phyloP scores from a whole-genome alignment of 2,888 invertebrate genomes.

The Kryphioiulus occultus region DNA sequence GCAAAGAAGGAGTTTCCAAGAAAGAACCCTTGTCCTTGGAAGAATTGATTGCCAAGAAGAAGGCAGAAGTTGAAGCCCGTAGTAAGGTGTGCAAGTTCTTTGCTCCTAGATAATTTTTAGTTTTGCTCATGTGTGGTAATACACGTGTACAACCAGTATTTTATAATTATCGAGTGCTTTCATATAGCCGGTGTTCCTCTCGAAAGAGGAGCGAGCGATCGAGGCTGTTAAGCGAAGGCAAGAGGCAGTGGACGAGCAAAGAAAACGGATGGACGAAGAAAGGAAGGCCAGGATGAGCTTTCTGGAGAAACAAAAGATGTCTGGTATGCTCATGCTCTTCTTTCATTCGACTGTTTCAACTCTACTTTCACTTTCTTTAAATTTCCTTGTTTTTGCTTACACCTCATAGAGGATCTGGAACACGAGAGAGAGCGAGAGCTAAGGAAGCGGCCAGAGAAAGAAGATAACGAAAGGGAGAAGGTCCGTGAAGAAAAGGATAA shows the following conservation, averaged over 20 bases:
- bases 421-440: slow-evolving; percentile 51
- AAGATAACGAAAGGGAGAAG: slow-evolving; percentile 57
- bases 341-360: background rate
- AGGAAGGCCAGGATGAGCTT: slow-evolving; percentile 70
- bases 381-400: slow-evolving; percentile 21
- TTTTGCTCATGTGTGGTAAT: background rate
- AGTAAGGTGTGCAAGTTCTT: slow-evolving; percentile 72
- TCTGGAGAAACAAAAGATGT: slow-evolving; percentile 62
- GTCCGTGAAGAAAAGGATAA: slow-evolving; percentile 74
- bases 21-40: slow-evolving; percentile 92
- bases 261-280: slow-evolving; percentile 75
- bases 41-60: slow-evolving; percentile 93
- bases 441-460: slow-evolving; percentile 44
- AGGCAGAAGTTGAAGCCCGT: slow-evolving; percentile 91
- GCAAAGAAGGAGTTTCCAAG: slow-evolving; percentile 61
- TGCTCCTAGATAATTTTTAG: background rate
- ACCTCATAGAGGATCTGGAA: slow-evolving; percentile 53
- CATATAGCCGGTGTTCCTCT: slow-evolving; percentile 86
- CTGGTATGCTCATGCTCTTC: slow-evolving; percentile 49
- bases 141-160: background rate
- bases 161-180: background rate
- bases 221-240: slow-evolving; percentile 88
- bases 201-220: slow-evolving; percentile 92
- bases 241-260: slow-evolving; percentile 82
- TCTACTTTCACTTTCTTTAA: background rate